Conservation (phyloP, 2,888 invertebrate species). For the Ceramica pisi region DNA sequence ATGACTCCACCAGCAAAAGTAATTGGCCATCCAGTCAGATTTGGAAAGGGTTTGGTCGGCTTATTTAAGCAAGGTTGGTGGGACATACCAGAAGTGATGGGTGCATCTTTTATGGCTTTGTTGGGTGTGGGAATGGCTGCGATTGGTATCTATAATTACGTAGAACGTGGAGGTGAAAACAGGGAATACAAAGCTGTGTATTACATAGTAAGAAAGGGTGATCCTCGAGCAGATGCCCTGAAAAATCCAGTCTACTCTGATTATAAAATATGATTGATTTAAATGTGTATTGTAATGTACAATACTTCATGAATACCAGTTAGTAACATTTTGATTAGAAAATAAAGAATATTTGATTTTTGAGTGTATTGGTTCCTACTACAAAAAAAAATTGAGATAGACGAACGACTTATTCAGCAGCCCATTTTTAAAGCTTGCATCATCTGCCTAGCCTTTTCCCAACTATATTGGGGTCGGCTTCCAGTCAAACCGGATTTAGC, state of each 20-base stretch:
- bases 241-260: conserved; percentile 79
- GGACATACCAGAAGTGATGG: conserved; percentile 94
- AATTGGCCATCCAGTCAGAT: conserved; percentile 78
- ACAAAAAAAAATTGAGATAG: background rate
- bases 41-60: conserved; percentile 75
- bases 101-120: conserved; percentile 89
- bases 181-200: conserved; percentile 91
- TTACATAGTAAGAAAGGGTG: conserved; percentile 92
- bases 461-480: too few species aligned
- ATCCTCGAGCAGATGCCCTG: conserved; percentile 89
- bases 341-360: conserved; percentile 29
- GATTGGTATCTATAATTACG: conserved; percentile 84
- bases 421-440: background rate
- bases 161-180: conserved; percentile 91
- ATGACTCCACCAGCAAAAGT: conserved; percentile 74
- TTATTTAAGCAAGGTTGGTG: conserved; percentile 88
- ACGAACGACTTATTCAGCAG: background rate
- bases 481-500: too few species aligned
- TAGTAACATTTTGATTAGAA: background rate
- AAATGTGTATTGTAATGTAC: background rate
- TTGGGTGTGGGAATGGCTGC: conserved; percentile 89
- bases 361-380: too few species aligned
- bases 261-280: conserved; percentile 57
- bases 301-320: background rate
- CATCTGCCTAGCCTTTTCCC: too few species aligned